Evolutionary conservation across 2,888 invertebrate species (phyloP), one percentile per base, ranked within the genome.

Genomic region (Thereva nobilitata): DNA sequence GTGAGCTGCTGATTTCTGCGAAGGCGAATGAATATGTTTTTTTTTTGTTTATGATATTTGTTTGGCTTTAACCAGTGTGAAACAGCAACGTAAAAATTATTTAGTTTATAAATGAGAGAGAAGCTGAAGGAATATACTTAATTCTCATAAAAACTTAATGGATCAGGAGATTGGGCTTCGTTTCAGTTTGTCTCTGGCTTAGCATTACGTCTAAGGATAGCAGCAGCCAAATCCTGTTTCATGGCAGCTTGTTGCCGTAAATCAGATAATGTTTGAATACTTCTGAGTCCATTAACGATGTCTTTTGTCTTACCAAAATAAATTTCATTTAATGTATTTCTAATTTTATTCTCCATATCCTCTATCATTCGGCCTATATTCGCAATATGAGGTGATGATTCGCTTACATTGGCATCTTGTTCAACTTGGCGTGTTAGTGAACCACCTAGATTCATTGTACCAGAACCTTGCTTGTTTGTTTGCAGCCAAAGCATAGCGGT

Each of bases 401-500:
- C 98, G 76, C 91, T 93, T 23, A 97, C 92, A 49, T 89, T 84
- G 0, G 90, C 88, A 80, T 99, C 98, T 78, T 90, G 92, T 79
- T 98, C 98, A 38, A 91, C 89, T 87, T 98, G 98, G 84, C 99
- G 87, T 4, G 98, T 99, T 67, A 99, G 86, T 79, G 97, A 97
- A 55, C 99, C 99, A 0, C 99, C 99, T 64, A 99, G 86, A 82
- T 98, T 99, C 97, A 99, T 98, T 10, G 96, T 97, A 12, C 99
- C 99, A 9, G 97, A 97, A 64, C 93, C 94, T 75, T 89, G 89
- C 80, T 96, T 96, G 77, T 95, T 96, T 3, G 99, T 99, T 80
- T 99, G 98, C 68, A 99, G 86, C 99, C 99, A 99, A 68, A 99
- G 83, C 98, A 99, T 99, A 0, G 95, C 97, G 0, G 99, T 99